Conservation (phyloP, 2,797 vertebrate species). For the Hyperoplus immaculatus region DNA sequence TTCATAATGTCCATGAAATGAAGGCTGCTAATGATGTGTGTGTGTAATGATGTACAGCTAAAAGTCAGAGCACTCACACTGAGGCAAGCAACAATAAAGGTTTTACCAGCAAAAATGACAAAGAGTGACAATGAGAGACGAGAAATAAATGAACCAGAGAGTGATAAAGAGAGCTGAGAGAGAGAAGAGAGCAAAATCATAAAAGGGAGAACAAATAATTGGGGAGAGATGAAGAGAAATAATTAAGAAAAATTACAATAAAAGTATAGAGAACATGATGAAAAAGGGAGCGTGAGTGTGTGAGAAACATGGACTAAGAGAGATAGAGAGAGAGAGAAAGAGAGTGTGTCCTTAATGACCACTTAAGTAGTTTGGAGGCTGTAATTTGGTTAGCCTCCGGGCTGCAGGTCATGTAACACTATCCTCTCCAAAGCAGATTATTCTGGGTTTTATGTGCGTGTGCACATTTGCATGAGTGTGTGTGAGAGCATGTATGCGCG, state of each 20-base stretch:
- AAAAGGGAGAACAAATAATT: constrained; percentile 54
- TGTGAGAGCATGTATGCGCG: constrained; percentile 12
- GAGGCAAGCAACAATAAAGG: constrained; percentile 47
- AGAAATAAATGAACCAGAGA: constrained; percentile 13
- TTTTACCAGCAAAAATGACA: constrained; percentile 51
- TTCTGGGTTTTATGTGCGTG: constrained; percentile 58
- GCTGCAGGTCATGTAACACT: constrained; percentile 88
- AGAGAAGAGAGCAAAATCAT: constrained; percentile 34
- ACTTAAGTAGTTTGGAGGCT: constrained; percentile 87
- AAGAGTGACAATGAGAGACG: constrained; percentile 30
- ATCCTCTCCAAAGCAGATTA: constrained; percentile 81
- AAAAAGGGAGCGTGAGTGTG: constrained; percentile 37
- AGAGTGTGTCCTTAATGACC: constrained; percentile 85
- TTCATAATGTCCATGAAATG: constrained; percentile 31
- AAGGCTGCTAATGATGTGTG: constrained; percentile 17
- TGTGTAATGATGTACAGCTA: constrained; percentile 41
- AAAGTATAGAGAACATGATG: constrained; percentile 52
- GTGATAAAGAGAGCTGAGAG: constrained; percentile 15
- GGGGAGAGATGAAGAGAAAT: constrained; percentile 63
- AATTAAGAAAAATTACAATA: constrained; percentile 71
- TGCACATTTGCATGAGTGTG: constrained; percentile 66
- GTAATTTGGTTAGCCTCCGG: constrained; percentile 85
- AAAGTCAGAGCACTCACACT: constrained; percentile 29
- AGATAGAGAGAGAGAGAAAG: constrained; percentile 44
- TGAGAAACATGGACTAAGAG: constrained; percentile 47